Percentiles rank a stretch among this genome's conserved stretches.
Conservation (phyloP, 2,113 vertebrate genomes). For the Hippocampus comes region DNA sequence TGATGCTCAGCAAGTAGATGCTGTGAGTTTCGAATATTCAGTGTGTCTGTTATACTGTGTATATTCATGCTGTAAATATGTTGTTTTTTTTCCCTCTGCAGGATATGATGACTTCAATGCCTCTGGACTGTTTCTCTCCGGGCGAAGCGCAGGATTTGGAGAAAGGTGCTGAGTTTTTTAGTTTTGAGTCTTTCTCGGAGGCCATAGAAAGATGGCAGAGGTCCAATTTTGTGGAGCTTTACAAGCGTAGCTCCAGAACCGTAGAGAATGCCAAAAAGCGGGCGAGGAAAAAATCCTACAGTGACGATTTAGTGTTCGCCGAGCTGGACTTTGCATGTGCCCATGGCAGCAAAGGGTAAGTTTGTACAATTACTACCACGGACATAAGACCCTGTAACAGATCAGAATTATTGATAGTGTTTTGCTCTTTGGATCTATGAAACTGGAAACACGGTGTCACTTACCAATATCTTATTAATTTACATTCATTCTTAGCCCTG, state of each 20-base stretch:
- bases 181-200: slow-evolving; percentile 2
- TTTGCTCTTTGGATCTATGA: neutral
- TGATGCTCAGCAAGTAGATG: neutral
- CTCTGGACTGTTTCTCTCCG: neutral
- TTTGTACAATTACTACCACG: neutral
- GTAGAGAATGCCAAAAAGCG: slow-evolving; percentile 7
- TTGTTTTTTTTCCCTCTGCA: neutral
- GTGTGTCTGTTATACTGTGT: neutral
- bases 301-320: neutral
- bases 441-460: neutral
- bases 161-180: slow-evolving; percentile 1
- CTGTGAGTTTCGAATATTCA: neutral
- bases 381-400: neutral
- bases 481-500: neutral
- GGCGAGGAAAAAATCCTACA: slow-evolving; percentile 3
- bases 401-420: neutral
- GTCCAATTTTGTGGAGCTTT: slow-evolving; percentile 10
- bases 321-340: slow-evolving; percentile 3
- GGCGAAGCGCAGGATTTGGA: neutral
- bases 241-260: slow-evolving; percentile 1
- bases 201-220: neutral
- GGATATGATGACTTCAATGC: neutral
- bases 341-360: slow-evolving; percentile 3
- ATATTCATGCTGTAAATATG: neutral
- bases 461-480: neutral